Evolutionary conservation across 2,797 vertebrate genomes (phyloP), one percentile per base, ranked within the genome.

Genomic region (Heliangelus exortis): DNA sequence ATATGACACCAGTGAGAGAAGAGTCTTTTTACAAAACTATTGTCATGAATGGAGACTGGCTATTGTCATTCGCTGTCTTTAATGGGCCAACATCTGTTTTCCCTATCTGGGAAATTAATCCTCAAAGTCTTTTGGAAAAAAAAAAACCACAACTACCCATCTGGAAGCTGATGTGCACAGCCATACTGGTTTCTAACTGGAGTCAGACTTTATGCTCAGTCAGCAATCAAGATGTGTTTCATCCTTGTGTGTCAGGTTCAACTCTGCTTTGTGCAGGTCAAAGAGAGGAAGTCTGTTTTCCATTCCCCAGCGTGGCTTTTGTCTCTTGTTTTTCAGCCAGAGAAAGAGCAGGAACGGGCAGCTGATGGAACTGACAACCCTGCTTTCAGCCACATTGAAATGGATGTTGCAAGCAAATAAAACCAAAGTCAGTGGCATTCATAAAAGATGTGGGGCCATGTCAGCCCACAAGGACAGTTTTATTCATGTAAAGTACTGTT

Each of bases 301-400:
- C 31, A 6, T 19, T 82, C 93, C 72, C 93, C 43, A 81, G 23
- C 63, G 58, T 65, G 51, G 21, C 82, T 86, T 96, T 93, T 91
- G 26, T 88, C 62, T 91, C 78, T 55, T 75, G 21, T 90, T 90
- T 97, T 97, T 87, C 47, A 98, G 98, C 66, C 93, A 25, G 94
- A 97, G 43, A 97, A 95, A 55, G 78, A 92, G 54, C 74, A 94
- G 48, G 68, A 96, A 97, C 87, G 94, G 97, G 94, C 82, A 93
- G 95, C 93, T 0, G 96, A 93, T 84, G 98, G 98, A 96, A 98
- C 94, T 61, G 96, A 96, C 76, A 99, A 99, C 92, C 97, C 97
- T 50, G 97, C 97, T 91, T 99, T 99, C 97, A 98, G 96, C 91
- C 97, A 98, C 18, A 87, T 98, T 28, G 98, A 99, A 97, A 91